Conservation (phyloP, 2,888 invertebrate species). For the Tiliacea citrago region DNA sequence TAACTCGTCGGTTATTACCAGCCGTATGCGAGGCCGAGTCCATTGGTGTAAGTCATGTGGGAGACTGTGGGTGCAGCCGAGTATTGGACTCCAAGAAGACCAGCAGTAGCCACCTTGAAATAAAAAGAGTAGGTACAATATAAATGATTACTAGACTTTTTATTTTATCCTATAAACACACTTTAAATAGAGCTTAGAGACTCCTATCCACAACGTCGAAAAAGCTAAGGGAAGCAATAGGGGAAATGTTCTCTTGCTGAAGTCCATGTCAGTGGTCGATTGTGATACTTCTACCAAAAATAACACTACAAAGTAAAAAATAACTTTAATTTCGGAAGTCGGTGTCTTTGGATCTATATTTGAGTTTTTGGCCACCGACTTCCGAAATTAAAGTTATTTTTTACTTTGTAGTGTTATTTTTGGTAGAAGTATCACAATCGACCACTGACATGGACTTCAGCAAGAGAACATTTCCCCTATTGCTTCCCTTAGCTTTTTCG, state of each 20-base stretch:
- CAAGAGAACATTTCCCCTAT: neutral
- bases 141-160: too few species aligned
- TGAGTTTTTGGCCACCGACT: too few species aligned
- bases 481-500: neutral
- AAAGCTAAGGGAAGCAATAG: neutral
- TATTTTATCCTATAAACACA: neutral
- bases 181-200: neutral
- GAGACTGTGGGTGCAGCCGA: conserved; percentile 91
- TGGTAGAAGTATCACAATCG: too few species aligned
- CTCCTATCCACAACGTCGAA: too few species aligned
- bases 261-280: neutral
- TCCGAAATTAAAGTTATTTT: too few species aligned
- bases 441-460: neutral
- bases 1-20: conserved; percentile 81
- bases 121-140: conserved; percentile 36
- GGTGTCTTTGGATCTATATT: too few species aligned
- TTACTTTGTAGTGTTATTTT: too few species aligned
- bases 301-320: too few species aligned
- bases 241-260: conserved; percentile 1
- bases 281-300: too few species aligned
- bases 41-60: conserved; percentile 91
- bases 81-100: conserved; percentile 91
- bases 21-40: conserved; percentile 89
- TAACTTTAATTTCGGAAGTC: too few species aligned
- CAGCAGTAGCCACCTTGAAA: conserved; percentile 85